phyloP scores from a whole-genome alignment of 2,797 vertebrate species.

The Notolabrus celidotus region DNA sequence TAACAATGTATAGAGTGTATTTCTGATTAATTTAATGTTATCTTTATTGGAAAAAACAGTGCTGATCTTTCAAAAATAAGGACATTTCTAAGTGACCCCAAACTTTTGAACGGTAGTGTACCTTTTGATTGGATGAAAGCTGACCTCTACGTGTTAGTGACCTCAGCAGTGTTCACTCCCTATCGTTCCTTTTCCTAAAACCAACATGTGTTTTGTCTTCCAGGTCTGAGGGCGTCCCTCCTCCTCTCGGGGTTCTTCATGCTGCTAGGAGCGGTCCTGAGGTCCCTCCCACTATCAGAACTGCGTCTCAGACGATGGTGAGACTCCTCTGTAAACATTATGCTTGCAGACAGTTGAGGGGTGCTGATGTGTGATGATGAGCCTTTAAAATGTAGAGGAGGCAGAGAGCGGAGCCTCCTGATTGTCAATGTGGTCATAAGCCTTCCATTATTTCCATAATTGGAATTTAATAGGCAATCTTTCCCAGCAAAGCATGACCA shows the following conservation, averaged over 20 bases:
- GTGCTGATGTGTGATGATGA: background rate
- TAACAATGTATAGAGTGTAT: no score
- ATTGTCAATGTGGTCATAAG: conserved; percentile 12
- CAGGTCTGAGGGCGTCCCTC: conserved; percentile 93
- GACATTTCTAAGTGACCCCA: no score
- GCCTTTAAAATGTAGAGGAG: conserved; percentile 1
- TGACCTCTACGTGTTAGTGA: no score
- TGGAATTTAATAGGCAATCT: conserved; percentile 10
- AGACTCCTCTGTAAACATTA: conserved; percentile 55
- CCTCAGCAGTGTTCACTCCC: no score
- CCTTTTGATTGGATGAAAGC: no score
- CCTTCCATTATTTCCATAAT: conserved; percentile 11
- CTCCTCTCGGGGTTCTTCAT: conserved; percentile 92
- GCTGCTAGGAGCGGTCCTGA: conserved; percentile 90
- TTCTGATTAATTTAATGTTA: no score
- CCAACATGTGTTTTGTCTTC: conserved; percentile 5
- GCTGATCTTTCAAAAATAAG: no score
- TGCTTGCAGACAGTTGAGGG: conserved; percentile 3
- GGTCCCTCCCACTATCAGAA: conserved; percentile 91
- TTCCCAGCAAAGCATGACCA: no score
- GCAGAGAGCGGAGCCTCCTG: conserved; percentile 1
- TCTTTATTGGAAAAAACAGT: no score
- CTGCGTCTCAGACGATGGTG: conserved; percentile 90
- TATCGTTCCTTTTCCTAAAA: background rate
- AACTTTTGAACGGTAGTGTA: no score